A percentile compares a stretch with the other conserved stretches of the same genome.
phyloP scores from a whole-genome alignment of 2,888 invertebrate species.

The Cylloceria caligata region DNA sequence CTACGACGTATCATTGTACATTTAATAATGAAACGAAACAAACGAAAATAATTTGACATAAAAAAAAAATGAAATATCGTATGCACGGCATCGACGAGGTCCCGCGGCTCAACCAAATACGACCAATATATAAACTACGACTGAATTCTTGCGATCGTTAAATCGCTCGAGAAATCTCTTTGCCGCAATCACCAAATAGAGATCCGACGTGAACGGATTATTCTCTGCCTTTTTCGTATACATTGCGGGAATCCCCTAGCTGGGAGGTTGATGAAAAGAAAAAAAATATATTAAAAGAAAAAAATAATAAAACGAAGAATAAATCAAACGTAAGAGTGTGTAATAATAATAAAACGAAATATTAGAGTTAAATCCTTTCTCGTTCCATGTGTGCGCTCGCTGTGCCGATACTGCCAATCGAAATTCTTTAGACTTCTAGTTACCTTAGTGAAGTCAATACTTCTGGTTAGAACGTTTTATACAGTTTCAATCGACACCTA shows the following conservation, averaged over 20 bases:
- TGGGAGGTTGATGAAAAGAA: not conserved
- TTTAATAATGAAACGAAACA: conserved; percentile 46
- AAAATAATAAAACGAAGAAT: not conserved
- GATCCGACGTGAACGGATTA: conserved; percentile 53
- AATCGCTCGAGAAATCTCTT: conserved; percentile 36
- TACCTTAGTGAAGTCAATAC: conserved; percentile 47
- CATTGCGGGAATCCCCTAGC: conserved; percentile 10
- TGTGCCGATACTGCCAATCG: conserved; percentile 60
- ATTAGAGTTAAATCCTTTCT: conserved; percentile 37
- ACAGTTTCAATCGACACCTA: conserved; percentile 43
- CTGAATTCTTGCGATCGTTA: conserved; percentile 56
- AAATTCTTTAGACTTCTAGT: conserved; percentile 35
- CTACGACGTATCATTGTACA: conserved; percentile 24
- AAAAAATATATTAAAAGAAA: conserved; percentile 2
- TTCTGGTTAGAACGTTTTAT: conserved; percentile 50
- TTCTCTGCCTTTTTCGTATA: conserved; percentile 57
- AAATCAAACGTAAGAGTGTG: conserved; percentile 15
- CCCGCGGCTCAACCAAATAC: conserved; percentile 45
- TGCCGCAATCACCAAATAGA: conserved; percentile 62
- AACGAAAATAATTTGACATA: conserved; percentile 44
- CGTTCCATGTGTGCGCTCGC: conserved; percentile 33
- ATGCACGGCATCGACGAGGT: conserved; percentile 36
- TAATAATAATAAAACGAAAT: conserved; percentile 18
- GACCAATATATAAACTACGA: conserved; percentile 59
- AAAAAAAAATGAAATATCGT: conserved; percentile 35